Conservation (phyloP, 2,888 invertebrate genomes). For the Hyppa rectilinea region DNA sequence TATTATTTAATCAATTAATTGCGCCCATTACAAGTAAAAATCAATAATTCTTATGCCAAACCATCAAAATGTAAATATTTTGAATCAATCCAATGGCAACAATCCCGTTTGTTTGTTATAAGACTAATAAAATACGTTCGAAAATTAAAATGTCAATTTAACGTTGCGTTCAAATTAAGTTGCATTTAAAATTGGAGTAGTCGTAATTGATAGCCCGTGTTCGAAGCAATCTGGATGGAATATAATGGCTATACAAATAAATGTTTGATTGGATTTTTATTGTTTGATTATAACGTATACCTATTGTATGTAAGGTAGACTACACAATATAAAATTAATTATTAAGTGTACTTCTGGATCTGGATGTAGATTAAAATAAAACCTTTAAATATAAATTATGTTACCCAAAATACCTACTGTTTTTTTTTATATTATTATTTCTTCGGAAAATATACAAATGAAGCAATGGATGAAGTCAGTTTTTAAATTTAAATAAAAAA, state of each 20-base stretch:
- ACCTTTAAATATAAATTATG: neutral
- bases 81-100: neutral
- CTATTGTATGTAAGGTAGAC: neutral
- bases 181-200: conserved; percentile 40
- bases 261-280: conserved; percentile 8
- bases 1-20: too few species aligned
- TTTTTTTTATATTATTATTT: too few species aligned
- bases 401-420: neutral
- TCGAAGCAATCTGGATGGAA: conserved; percentile 1
- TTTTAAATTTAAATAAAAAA: too few species aligned
- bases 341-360: neutral
- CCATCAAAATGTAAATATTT: neutral
- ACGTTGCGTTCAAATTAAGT: conserved; percentile 16
- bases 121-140: conserved; percentile 15
- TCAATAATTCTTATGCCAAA: neutral
- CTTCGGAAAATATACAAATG: too few species aligned
- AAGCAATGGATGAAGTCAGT: too few species aligned
- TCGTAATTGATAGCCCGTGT: conserved; percentile 27
- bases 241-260: conserved; percentile 17
- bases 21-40: neutral
- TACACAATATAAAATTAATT: neutral
- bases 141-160: conserved; percentile 32
- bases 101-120: neutral
- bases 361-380: neutral
- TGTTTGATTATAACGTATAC: neutral